These are phyloP conservation scores for Acestrorhynchus altus DNA, from an alignment of 2,797 vertebrate genomes.

Conservation along the genomic window DNA sequence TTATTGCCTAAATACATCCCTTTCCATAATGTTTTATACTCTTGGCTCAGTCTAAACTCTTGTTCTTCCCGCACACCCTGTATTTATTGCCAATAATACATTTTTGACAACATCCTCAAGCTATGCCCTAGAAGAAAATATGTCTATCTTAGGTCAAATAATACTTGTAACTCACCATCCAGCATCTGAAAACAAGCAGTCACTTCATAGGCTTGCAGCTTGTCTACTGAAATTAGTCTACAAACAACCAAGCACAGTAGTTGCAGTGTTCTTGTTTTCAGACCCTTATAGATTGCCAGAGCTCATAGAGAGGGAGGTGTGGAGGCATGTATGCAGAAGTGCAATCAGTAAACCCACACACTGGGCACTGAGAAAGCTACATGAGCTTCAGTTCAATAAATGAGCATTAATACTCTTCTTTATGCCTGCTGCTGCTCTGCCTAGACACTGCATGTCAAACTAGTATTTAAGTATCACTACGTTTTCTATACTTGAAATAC, in stretches of 20 bases:
- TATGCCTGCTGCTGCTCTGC: conserved; percentile 1
- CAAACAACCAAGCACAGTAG: conserved; percentile 43
- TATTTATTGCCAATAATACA: neutral
- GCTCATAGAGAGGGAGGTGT: conserved; percentile 33
- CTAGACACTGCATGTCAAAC: neutral
- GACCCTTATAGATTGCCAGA: conserved; percentile 22
- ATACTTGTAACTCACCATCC: neutral
- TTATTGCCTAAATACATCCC: neutral
- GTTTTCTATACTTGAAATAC: neutral
- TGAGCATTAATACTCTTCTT: neutral
- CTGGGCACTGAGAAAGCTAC: conserved; percentile 51
- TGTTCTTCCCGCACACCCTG: neutral
- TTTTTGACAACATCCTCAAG: neutral
- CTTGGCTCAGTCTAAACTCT: neutral
- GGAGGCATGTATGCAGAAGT: conserved; percentile 51
- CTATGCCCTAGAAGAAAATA: neutral
- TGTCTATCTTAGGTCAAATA: neutral
- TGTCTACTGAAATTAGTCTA: conserved; percentile 26
- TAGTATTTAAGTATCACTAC: neutral
- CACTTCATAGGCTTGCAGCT: conserved; percentile 30
- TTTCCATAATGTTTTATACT: neutral
- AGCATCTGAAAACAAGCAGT: neutral
- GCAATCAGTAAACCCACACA: conserved; percentile 51
- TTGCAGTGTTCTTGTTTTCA: conserved; percentile 35
- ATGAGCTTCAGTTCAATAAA: conserved; percentile 58